A percentile compares a stretch with the other conserved stretches of the same genome.
phyloP scores from a whole-genome alignment of 2,888 invertebrate species.

The Drosophila putrida region DNA sequence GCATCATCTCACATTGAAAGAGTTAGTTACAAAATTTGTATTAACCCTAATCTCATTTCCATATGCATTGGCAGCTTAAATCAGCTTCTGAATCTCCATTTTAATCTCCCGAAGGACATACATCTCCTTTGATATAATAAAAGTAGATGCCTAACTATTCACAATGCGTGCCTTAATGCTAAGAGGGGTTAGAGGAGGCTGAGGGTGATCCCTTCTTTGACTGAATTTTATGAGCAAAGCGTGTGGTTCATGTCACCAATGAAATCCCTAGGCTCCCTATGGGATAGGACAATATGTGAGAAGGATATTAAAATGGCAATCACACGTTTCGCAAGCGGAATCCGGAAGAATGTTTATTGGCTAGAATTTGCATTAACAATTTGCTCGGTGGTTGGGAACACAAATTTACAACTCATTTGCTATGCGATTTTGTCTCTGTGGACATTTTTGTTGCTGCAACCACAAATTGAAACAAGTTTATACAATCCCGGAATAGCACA shows the following conservation, averaged over 20 bases:
- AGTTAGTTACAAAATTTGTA: slow-evolving; percentile 5
- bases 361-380: slow-evolving; percentile 54
- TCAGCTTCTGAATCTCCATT: not conserved
- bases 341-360: slow-evolving; percentile 38
- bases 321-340: slow-evolving; percentile 25
- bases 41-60: not conserved
- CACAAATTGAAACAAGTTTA: slow-evolving; percentile 29
- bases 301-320: slow-evolving; percentile 49
- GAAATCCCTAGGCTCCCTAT: slow-evolving; percentile 27
- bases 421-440: slow-evolving; percentile 32
- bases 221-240: slow-evolving; percentile 52
- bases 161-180: slow-evolving; percentile 4
- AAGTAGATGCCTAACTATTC: slow-evolving; percentile 26
- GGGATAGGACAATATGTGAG: slow-evolving; percentile 26
- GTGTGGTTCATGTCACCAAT: slow-evolving; percentile 37
- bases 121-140: slow-evolving; percentile 1
- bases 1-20: not conserved
- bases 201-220: slow-evolving; percentile 21
- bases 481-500: slow-evolving; percentile 21
- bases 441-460: not conserved
- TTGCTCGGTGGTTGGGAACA: slow-evolving; percentile 24
- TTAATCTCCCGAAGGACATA: slow-evolving; percentile 16
- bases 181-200: not conserved
- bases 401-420: slow-evolving; percentile 53
- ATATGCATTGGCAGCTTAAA: slow-evolving; percentile 23